Percentiles rank a stretch among this genome's conserved stretches.
phyloP scores from a whole-genome alignment of 2,113 vertebrate species.

The Excalfactoria chinensis region DNA sequence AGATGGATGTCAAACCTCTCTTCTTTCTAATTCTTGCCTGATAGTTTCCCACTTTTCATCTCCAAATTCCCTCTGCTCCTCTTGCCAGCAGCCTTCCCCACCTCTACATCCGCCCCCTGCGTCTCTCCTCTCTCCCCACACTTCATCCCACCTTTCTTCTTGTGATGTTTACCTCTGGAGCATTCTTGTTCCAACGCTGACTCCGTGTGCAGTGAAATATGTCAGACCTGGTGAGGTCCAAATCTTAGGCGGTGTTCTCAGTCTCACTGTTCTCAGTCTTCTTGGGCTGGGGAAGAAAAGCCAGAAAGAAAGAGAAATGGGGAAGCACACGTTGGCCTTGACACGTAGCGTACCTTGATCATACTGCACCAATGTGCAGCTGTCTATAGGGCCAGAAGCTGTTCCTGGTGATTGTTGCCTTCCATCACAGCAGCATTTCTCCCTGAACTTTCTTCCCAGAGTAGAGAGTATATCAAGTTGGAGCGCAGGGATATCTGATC shows the following conservation, averaged over 20 bases:
- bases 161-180: rapidly evolving
- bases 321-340: background rate
- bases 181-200: background rate
- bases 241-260: background rate
- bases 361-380: background rate
- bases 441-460: background rate
- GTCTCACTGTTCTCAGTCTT: background rate
- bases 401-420: background rate
- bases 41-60: background rate
- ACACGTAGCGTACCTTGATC: background rate
- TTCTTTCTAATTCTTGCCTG: too few species aligned
- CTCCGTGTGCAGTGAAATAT: background rate
- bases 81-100: background rate
- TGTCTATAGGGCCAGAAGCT: background rate
- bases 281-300: background rate
- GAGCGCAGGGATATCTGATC: background rate
- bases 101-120: background rate
- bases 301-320: background rate
- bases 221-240: background rate
- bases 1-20: too few species aligned
- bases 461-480: background rate
- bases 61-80: background rate
- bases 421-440: background rate
- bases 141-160: background rate
- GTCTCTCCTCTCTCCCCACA: background rate